Base-by-base conservation (phyloP, 2,888 invertebrate genomes). In the Ectemnius lituratus region DNA sequence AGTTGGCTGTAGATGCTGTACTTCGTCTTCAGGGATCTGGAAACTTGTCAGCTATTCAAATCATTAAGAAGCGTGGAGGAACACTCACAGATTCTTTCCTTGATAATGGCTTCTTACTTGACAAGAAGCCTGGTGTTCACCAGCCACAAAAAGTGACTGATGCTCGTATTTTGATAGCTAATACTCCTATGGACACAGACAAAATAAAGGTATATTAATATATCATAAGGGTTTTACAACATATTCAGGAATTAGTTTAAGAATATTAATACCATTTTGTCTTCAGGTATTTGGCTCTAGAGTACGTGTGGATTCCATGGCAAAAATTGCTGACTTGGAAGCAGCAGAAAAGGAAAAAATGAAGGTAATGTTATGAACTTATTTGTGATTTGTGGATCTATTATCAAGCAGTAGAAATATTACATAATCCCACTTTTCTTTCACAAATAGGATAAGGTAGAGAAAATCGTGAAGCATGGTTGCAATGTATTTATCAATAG, bases 101-200 rank as follows among this genome's bases (percentile, higher is more conserved):
- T 59, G 99, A 99, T 92, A 95, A 96, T 88, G 97, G 95, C 80
- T 99, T 99, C 90, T 92, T 99, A 70, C 92, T 99, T 80, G 98
- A 99, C 91, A 99, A 99, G 90, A 98, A 97, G 92, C 95, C 98
- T 28, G 99, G 99, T 77, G 96, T 99, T 28, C 97, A 99, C 92
- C 99, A 99, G 91, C 99, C 99, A 0, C 97, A 98, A 89, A 93
- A 95, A 83, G 93, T 99, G 81, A 97, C 98, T 88, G 98, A 99
- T 88, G 99, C 99, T 1, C 96, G 95, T 88, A 99, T 99, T 88
- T 94, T 99, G 27, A 97, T 99, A 86, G 99, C 99, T 13, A 99
- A 99, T 91, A 99, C 99, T 11, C 98, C 99, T 0, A 99, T 99
- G 99, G 99, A 99, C 92, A 98, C 99, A 0, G 99, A 99, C 90